Evolutionary conservation across 2,797 vertebrate genomes (phyloP).

Genomic region (Xyrichtys novacula): DNA sequence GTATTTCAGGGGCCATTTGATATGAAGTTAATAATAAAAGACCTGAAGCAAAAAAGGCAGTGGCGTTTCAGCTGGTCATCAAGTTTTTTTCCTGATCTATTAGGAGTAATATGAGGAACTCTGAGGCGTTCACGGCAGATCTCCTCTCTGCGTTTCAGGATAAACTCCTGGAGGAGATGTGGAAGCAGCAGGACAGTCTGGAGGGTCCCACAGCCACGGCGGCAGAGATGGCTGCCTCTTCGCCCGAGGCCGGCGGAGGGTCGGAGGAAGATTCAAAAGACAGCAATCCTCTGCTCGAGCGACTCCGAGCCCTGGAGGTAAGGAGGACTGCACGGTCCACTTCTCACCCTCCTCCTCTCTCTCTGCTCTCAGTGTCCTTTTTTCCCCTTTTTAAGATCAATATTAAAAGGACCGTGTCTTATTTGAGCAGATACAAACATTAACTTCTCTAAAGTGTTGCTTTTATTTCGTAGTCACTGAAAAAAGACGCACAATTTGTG

Average conservation of each 20-base stretch:
- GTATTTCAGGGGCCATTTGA: too few species aligned
- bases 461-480: too few species aligned
- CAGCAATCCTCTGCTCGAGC: constrained; percentile 86
- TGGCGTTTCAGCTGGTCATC: background rate
- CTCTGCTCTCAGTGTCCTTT: background rate
- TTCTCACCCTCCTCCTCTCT: background rate
- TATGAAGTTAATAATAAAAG: too few species aligned
- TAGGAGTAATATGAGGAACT: constrained; percentile 10
- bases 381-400: background rate
- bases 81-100: background rate
- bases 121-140: constrained; percentile 31
- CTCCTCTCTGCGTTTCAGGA: constrained; percentile 77
- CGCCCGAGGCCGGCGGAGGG: constrained; percentile 61
- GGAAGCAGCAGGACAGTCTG: constrained; percentile 86
- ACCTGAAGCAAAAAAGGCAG: too few species aligned
- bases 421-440: background rate
- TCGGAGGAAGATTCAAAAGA: constrained; percentile 84
- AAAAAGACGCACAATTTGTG: too few species aligned
- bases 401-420: background rate
- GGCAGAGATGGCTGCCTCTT: constrained; percentile 33
- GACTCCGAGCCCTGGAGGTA: constrained; percentile 91
- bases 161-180: constrained; percentile 89
- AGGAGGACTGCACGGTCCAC: constrained; percentile 48
- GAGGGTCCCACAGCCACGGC: constrained; percentile 73
- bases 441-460: too few species aligned